phyloP scores from a whole-genome alignment of 2,113 vertebrate genomes.

The Scomber scombrus region DNA sequence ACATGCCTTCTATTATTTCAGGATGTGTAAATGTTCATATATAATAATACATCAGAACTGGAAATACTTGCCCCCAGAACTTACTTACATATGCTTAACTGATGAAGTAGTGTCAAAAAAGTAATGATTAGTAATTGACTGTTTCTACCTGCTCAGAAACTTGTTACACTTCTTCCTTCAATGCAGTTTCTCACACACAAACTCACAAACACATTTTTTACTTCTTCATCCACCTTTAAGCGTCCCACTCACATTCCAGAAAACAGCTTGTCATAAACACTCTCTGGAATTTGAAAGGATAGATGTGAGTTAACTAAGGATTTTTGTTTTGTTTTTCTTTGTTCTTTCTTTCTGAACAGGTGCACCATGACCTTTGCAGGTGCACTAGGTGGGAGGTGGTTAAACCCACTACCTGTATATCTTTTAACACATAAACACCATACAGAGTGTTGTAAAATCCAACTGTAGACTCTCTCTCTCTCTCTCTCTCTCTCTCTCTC shows the following conservation, averaged over 20 bases:
- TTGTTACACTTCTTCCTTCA: background rate
- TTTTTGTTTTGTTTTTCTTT: no score
- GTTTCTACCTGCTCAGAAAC: background rate
- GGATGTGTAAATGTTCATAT: background rate
- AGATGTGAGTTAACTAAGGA: background rate
- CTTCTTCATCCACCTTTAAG: slow-evolving; percentile 7
- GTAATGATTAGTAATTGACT: background rate
- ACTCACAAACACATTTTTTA: background rate
- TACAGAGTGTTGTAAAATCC: background rate
- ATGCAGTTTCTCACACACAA: background rate
- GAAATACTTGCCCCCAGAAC: background rate
- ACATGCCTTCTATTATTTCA: background rate
- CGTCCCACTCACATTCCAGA: slow-evolving; percentile 68
- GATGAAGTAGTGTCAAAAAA: background rate
- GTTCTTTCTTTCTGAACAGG: slow-evolving; percentile 7
- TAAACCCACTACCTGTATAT: background rate
- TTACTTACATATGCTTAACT: background rate
- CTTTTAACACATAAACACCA: background rate
- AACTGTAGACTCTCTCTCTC: no score
- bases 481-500: no score
- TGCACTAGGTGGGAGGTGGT: background rate
- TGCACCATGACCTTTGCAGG: background rate
- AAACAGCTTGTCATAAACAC: slow-evolving; percentile 23
- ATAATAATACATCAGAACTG: background rate
- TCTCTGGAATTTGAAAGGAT: no score